Evolutionary conservation across 2,888 invertebrate genomes (phyloP), one percentile per base, ranked within the genome.

Genomic region (Chalcis sispes): DNA sequence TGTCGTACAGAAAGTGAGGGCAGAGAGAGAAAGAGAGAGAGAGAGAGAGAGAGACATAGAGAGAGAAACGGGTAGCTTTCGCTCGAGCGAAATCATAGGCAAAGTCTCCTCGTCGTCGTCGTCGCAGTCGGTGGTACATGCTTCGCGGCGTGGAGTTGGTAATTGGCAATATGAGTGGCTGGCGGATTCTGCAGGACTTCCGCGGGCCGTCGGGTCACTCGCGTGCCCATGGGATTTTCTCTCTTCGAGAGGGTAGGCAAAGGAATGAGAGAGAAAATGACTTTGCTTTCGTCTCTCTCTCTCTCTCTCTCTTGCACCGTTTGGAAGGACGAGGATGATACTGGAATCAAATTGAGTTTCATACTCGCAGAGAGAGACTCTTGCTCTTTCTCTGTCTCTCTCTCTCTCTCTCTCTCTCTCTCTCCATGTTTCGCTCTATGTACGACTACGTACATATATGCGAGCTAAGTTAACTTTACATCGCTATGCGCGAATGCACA

Each of bases 81-180:
- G 82, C 77, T 71, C 71, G 69, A 42, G 48, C 80, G 82, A 85
- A 83, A 85, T 86, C 83, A 84, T 74, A 78, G 84, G 82, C 83
- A 80, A 86, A 86, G 85, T 86, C 85, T 42, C 42, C 10, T 36
- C 4, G 5, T 36, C 10, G 10, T 48, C 18, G 20, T 2, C 4
- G 48, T 48, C 42, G 15, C 13, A 42, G 7, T 42, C 15, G 13
- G 42, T 2, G 15, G 42, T 2, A 42, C n/a, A n/a, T n/a, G 32
- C n/a, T n/a, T 32, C 27, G 62, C 58, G n/a, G 36, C 85, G 86
- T 82, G 80, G 87, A 88, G 88, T 88, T 87, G 86, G 88, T 88
- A 88, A 88, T 88, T 88, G 88, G 88, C 88, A 88, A 88, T 88
- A 88, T 87, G 88, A 88, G 88, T 87, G 87, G 87, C 85, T 85